Percentiles rank a stretch among this genome's conserved stretches.
Conservation (phyloP, 1,140 invertebrate species). For the Tribolium madens region DNA sequence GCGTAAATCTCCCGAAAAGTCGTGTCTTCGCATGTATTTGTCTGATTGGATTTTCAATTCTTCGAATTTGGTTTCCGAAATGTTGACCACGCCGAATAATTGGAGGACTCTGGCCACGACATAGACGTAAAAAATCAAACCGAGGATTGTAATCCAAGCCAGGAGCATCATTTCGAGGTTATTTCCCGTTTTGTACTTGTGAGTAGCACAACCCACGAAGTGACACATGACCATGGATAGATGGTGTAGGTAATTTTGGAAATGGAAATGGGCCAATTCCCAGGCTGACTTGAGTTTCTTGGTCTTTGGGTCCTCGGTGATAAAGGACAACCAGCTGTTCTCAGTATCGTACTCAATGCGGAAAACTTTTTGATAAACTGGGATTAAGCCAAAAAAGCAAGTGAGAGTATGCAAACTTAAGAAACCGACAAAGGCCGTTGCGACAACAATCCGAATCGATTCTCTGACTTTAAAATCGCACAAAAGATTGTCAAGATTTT, state of each 20-base stretch:
- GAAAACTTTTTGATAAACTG: not conserved
- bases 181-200: not conserved
- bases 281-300: too few relatives aligned
- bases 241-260: not conserved
- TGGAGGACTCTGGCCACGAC: constrained; percentile 11
- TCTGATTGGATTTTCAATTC: not conserved
- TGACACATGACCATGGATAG: constrained; percentile 6
- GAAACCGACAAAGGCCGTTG: not conserved
- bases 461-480: not conserved
- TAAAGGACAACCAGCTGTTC: not conserved
- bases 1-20: not conserved
- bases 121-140: constrained; percentile 6
- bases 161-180: not conserved
- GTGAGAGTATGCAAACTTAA: not conserved
- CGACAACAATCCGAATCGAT: not conserved
- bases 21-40: constrained; percentile 13
- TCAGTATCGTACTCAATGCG: not conserved
- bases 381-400: not conserved
- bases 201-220: constrained; percentile 1
- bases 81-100: constrained; percentile 11
- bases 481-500: not conserved
- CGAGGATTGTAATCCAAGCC: not conserved
- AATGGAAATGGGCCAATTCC: too few relatives aligned
- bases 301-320: not conserved
- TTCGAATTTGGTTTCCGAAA: constrained; percentile 15